Percentiles rank a stretch among this genome's conserved stretches.
These are phyloP conservation scores for Amphipyra berbera DNA, from an alignment of 2,888 invertebrate genomes.

Conservation along the genomic window DNA sequence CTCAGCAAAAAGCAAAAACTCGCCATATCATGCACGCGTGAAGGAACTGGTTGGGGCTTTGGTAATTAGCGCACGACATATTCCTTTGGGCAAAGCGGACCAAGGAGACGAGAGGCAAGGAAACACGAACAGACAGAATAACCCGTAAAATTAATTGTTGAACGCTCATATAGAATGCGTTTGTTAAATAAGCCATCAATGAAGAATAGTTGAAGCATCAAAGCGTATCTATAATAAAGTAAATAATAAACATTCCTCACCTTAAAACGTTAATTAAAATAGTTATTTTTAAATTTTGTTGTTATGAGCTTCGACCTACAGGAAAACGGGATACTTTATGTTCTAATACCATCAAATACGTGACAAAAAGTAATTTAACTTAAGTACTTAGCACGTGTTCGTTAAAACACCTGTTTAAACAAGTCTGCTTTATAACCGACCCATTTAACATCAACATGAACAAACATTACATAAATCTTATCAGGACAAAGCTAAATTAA, in stretches of 20 bases:
- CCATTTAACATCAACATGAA: conserved; percentile 29
- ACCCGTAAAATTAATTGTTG: too few species aligned
- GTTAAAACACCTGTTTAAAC: conserved; percentile 39
- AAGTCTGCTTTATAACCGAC: conserved; percentile 27
- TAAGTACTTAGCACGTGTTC: conserved; percentile 14
- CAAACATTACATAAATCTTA: conserved; percentile 22
- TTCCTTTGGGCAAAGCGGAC: conserved; percentile 25
- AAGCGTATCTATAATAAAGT: background rate
- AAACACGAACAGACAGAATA: background rate
- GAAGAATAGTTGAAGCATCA: too few species aligned
- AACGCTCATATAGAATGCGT: too few species aligned
- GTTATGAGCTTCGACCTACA: conserved; percentile 26
- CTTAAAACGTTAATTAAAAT: background rate
- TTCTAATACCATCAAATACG: conserved; percentile 18
- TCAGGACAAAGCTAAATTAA: conserved; percentile 17
- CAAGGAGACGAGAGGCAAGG: background rate
- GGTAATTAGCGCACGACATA: conserved; percentile 37
- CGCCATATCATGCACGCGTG: conserved; percentile 15
- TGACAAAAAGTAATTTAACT: conserved; percentile 37
- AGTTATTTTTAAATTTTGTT: background rate
- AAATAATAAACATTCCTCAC: conserved; percentile 21
- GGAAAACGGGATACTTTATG: conserved; percentile 19
- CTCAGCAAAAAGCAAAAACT: conserved; percentile 10
- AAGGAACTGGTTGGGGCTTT: conserved; percentile 39
- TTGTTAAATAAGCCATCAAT: background rate